These are phyloP conservation scores for Orchestia grillus DNA, from an alignment of 1,140 invertebrate species.

Conservation along the genomic window DNA sequence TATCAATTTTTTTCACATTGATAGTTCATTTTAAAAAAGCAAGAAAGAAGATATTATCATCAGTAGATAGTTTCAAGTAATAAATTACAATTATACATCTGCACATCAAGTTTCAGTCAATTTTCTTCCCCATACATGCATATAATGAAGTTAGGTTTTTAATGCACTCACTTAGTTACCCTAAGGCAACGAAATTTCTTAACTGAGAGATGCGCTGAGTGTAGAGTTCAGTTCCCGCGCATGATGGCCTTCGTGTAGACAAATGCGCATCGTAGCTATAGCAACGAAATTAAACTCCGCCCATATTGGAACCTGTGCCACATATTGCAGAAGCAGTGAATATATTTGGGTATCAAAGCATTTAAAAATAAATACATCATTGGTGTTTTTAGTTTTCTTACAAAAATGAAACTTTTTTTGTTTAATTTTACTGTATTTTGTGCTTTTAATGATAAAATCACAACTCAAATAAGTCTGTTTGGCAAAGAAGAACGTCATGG, in stretches of 20 bases:
- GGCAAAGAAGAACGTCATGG: constrained; percentile 37
- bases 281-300: constrained; percentile 25
- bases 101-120: too few relatives aligned
- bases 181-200: background rate
- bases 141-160: too few relatives aligned
- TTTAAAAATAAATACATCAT: background rate
- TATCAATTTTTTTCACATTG: too few relatives aligned
- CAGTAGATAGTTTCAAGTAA: too few relatives aligned
- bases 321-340: background rate
- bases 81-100: too few relatives aligned
- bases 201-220: background rate
- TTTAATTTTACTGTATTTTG: background rate
- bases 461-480: background rate
- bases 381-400: background rate
- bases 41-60: too few relatives aligned
- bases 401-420: background rate
- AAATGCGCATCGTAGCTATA: constrained; percentile 40
- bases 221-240: constrained; percentile 22
- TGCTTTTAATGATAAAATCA: background rate
- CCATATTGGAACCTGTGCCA: background rate
- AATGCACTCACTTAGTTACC: background rate
- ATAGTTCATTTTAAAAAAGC: too few relatives aligned
- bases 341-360: background rate
- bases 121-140: too few relatives aligned
- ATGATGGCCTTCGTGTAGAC: background rate